Percentiles rank a stretch among this genome's conserved stretches.
phyloP scores from a whole-genome alignment of 1,140 invertebrate genomes.

The Tetramorium simillimum region DNA sequence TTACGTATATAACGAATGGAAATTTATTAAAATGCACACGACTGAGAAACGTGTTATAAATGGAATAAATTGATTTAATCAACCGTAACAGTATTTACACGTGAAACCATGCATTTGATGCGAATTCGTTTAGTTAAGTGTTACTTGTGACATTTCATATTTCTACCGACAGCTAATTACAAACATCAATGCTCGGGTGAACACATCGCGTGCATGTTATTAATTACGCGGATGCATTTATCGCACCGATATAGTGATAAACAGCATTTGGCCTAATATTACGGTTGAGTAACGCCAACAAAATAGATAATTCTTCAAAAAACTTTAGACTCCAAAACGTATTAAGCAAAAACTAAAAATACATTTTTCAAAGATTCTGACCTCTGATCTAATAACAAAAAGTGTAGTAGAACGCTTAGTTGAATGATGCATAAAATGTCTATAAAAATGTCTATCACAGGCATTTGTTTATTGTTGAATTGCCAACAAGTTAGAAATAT shows the following conservation, averaged over 20 bases:
- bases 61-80: constrained; percentile 47
- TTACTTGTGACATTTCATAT: constrained; percentile 53
- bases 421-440: neutral
- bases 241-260: constrained; percentile 8
- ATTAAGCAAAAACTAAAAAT: neutral
- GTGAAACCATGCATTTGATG: constrained; percentile 37
- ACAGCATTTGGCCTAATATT: neutral
- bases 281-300: neutral
- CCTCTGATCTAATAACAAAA: neutral
- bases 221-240: constrained; percentile 54
- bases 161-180: constrained; percentile 53
- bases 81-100: constrained; percentile 46
- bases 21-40: constrained; percentile 38
- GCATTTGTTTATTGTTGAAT: neutral
- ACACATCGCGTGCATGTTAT: constrained; percentile 27
- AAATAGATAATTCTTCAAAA: neutral
- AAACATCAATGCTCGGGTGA: constrained; percentile 31
- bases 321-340: neutral
- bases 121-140: constrained; percentile 49
- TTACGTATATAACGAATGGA: neutral
- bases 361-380: neutral
- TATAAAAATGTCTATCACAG: neutral
- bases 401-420: neutral
- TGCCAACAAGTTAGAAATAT: neutral
- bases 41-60: constrained; percentile 9